These are phyloP conservation scores for Syngnathus scovelli DNA, from an alignment of 2,113 vertebrate genomes.

Conservation along the genomic window DNA sequence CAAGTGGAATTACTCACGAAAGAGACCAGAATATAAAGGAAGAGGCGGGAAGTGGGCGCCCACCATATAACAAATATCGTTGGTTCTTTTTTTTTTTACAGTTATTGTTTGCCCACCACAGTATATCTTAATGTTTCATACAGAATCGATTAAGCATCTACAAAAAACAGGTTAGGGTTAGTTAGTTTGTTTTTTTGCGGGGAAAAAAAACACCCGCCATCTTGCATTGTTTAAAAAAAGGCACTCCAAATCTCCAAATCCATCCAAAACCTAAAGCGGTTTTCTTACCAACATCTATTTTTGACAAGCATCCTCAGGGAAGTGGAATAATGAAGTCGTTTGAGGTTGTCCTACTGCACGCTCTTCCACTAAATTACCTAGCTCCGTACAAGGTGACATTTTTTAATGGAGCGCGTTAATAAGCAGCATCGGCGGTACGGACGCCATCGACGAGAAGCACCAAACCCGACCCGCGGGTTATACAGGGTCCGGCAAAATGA, in stretches of 20 bases:
- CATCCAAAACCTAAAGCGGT: too few relatives aligned
- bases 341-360: not conserved
- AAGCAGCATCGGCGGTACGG: conserved; percentile 40
- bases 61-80: too few relatives aligned
- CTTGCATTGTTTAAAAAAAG: too few relatives aligned
- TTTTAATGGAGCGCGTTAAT: conserved; percentile 55
- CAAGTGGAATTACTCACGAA: not conserved
- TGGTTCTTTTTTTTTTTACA: too few relatives aligned
- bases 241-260: too few relatives aligned
- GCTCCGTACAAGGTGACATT: conserved; percentile 33
- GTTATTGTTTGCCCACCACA: too few relatives aligned
- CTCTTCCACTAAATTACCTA: not conserved
- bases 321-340: not conserved
- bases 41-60: not conserved
- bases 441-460: conserved; percentile 47
- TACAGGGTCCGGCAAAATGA: conserved; percentile 6
- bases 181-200: too few relatives aligned
- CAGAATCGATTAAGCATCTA: too few relatives aligned
- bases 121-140: too few relatives aligned
- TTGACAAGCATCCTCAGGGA: not conserved
- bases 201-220: too few relatives aligned
- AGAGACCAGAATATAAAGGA: not conserved
- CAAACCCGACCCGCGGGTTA: conserved; percentile 55
- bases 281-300: not conserved
- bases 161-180: too few relatives aligned